Percentiles rank a stretch among this genome's conserved stretches.
phyloP scores from a whole-genome alignment of 2,113 vertebrate genomes.

The Cottus gobio region DNA sequence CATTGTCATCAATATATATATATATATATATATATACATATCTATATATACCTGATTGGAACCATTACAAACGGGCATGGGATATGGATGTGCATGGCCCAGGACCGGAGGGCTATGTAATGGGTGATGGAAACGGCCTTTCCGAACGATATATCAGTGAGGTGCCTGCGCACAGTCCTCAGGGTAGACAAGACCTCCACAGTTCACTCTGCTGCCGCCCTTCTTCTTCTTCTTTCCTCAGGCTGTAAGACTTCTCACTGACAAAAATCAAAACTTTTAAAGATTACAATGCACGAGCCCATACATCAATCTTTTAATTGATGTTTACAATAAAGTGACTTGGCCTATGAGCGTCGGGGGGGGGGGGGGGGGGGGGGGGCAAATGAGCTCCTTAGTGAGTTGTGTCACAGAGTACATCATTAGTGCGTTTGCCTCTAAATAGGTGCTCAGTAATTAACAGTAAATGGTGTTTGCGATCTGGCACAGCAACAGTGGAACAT shows the following conservation, averaged over 20 bases:
- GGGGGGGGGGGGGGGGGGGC: no score
- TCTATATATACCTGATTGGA: not conserved
- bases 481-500: constrained; percentile 20
- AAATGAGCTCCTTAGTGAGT: constrained; percentile 37
- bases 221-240: not conserved
- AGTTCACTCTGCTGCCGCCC: no score
- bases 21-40: not conserved
- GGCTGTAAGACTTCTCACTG: not conserved
- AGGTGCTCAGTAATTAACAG: constrained; percentile 47
- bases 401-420: constrained; percentile 22
- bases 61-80: not conserved
- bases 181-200: no score
- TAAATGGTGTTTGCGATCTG: constrained; percentile 30
- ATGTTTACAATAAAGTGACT: not conserved
- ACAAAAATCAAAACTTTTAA: not conserved
- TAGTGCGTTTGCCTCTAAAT: constrained; percentile 32
- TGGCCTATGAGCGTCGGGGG: no score
- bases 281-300: not conserved
- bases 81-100: not conserved
- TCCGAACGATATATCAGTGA: not conserved
- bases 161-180: not conserved
- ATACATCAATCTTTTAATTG: not conserved
- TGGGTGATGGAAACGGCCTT: not conserved
- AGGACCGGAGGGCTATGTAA: not conserved
- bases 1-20: not conserved